Percentiles rank a stretch among this genome's conserved stretches.
Conservation (phyloP, 2,113 vertebrate species). For the Phaetusa simplex region DNA sequence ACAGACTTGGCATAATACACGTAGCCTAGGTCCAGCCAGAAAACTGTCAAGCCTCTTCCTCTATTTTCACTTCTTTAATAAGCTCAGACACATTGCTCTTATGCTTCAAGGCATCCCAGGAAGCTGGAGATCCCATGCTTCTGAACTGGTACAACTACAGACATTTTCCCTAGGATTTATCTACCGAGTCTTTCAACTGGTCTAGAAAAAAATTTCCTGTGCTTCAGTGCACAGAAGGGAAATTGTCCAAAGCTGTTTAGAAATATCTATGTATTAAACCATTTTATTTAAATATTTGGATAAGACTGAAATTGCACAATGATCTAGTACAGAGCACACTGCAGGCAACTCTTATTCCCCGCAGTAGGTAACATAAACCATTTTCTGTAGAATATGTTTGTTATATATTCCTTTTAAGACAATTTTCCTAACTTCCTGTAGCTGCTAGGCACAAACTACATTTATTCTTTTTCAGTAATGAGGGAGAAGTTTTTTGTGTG, state of each 20-base stretch:
- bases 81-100: constrained; percentile 42
- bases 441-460: neutral
- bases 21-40: constrained; percentile 38
- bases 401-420: neutral
- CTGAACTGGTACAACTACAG: constrained; percentile 20
- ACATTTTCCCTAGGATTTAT: constrained; percentile 42
- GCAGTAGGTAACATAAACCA: neutral
- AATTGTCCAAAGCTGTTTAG: constrained; percentile 31
- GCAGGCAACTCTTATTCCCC: neutral
- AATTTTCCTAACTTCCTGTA: neutral
- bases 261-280: neutral
- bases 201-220: neutral
- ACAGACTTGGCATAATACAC: constrained; percentile 50
- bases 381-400: neutral
- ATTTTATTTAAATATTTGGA: constrained; percentile 5
- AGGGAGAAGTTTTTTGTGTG: neutral
- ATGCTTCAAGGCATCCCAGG: constrained; percentile 54
- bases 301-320: neutral
- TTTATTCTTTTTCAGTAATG: neutral
- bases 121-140: constrained; percentile 28
- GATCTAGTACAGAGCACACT: neutral
- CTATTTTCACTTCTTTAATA: constrained; percentile 47
- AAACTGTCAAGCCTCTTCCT: constrained; percentile 36
- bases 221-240: constrained; percentile 8
- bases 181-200: neutral